phyloP scores from a whole-genome alignment of 2,113 vertebrate genomes.

The Struthidea cinerea region DNA sequence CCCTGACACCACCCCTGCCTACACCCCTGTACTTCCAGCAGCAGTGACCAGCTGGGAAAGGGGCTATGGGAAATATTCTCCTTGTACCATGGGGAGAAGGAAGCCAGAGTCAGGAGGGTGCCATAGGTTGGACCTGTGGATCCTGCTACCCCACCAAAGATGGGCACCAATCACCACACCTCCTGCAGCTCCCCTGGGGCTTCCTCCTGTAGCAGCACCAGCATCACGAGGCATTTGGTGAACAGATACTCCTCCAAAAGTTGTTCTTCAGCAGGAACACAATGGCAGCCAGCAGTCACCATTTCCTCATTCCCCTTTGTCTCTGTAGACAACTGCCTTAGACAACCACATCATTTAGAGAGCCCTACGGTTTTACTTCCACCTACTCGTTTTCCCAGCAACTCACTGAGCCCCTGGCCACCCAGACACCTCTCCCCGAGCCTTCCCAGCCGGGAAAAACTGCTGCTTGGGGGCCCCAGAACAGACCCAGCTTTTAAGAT shows the following conservation, averaged over 20 bases:
- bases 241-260: background rate
- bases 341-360: background rate
- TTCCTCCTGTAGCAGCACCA: background rate
- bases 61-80: background rate
- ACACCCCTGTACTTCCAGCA: background rate
- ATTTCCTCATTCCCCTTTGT: background rate
- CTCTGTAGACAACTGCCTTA: background rate
- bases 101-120: background rate
- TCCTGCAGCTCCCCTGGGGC: background rate
- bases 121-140: background rate
- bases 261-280: background rate
- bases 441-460: background rate
- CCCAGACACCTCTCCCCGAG: background rate
- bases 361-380: background rate
- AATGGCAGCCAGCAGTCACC: background rate
- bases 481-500: background rate
- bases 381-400: background rate
- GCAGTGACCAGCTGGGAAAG: background rate
- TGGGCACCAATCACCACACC: fast-evolving
- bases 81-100: background rate
- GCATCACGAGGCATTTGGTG: background rate
- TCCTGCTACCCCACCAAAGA: background rate
- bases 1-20: background rate
- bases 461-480: background rate
- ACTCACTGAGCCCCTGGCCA: background rate